These are phyloP conservation scores for Redunca redunca DNA, from an alignment of 2,113 vertebrate species.

Conservation along the genomic window DNA sequence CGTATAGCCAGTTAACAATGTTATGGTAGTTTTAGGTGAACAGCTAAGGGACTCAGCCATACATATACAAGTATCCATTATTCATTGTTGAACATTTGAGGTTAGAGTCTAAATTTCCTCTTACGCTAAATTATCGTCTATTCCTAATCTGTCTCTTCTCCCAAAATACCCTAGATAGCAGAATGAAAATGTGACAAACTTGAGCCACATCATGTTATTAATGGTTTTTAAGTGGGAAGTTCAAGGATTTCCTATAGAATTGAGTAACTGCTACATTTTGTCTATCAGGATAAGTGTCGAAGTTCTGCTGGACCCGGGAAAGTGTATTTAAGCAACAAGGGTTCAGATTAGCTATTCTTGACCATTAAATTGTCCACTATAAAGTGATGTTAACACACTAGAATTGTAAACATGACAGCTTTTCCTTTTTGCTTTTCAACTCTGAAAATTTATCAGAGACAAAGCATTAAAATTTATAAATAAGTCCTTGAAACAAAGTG, in stretches of 20 bases:
- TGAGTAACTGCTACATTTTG: not conserved
- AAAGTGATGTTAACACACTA: not conserved
- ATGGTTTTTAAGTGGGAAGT: constrained; percentile 1
- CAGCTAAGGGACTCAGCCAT: not conserved
- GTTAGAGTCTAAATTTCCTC: constrained; percentile 18
- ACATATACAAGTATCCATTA: not conserved
- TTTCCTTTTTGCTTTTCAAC: not conserved
- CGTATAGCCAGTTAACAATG: not conserved
- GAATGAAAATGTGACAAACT: constrained; percentile 21
- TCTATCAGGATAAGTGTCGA: not conserved
- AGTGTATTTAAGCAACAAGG: not conserved
- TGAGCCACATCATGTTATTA: not conserved
- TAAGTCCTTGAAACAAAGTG: not conserved
- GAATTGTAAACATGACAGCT: not conserved
- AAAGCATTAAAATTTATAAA: not conserved
- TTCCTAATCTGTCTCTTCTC: constrained; percentile 2
- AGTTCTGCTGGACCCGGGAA: not conserved
- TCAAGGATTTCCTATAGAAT: not conserved
- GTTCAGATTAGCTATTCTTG: not conserved
- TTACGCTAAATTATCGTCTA: not conserved
- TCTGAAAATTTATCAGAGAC: not conserved
- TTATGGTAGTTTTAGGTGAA: not conserved
- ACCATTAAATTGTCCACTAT: not conserved
- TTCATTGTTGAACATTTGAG: constrained; percentile 24
- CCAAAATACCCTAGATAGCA: not conserved